Evolutionary conservation across 2,113 vertebrate genomes (phyloP).

Genomic region (human (Homo sapiens)): GRCh38 chr1:82012001-82012500

Average conservation of each 20-base stretch:
- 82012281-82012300: background rate
- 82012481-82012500: background rate
- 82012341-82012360: background rate
- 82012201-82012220: constrained; percentile 17
- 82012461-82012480: background rate
- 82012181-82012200: background rate
- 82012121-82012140: background rate
- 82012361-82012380: constrained; percentile 1
- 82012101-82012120: background rate
- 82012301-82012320: background rate
- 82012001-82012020: background rate
- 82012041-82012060: background rate
- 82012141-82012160: background rate
- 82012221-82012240: background rate
- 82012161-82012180: background rate
- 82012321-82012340: background rate
- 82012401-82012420: background rate
- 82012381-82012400: background rate
- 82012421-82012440: background rate
- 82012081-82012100: background rate
- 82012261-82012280: background rate
- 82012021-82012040: background rate
- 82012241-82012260: background rate
- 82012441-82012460: background rate
- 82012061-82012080: background rate